A percentile compares a stretch with the other conserved stretches of the same genome.
Evolutionary conservation across 53 echinoderm and acorn worm genomes (phyloP).

Genomic region (Pentamera pediparva): DNA sequence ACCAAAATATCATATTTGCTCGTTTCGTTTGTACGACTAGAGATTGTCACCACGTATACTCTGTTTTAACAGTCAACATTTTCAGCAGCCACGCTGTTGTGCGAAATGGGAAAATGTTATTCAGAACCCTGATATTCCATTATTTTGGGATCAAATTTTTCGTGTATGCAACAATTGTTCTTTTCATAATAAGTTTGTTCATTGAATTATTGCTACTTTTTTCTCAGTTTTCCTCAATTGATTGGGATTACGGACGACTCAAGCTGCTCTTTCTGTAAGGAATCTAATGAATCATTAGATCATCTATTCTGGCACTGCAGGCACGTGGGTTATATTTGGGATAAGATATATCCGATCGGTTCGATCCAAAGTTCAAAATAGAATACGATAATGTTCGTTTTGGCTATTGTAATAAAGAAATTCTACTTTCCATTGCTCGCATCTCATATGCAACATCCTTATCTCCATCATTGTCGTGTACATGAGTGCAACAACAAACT

Average conservation of each 20-base stretch:
- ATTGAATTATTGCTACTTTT: background rate
- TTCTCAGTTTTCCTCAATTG: background rate
- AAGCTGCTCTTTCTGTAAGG: background rate
- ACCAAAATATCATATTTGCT: too few relatives aligned
- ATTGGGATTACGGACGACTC: background rate
- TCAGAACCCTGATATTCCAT: background rate
- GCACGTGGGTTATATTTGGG: background rate
- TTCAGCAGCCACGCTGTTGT: background rate
- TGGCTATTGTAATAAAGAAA: too few relatives aligned
- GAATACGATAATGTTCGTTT: too few relatives aligned
- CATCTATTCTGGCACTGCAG: constrained; percentile 12
- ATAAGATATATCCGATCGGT: background rate
- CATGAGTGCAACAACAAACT: too few relatives aligned
- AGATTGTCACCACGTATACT: background rate
- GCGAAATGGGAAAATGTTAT: background rate
- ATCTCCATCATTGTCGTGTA: too few relatives aligned
- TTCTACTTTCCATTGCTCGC: too few relatives aligned
- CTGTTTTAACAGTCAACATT: background rate
- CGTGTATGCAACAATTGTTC: background rate
- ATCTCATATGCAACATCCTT: too few relatives aligned
- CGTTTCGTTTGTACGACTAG: background rate
- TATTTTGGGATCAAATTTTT: too few relatives aligned
- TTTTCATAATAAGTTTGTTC: background rate
- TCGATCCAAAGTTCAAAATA: too few relatives aligned
- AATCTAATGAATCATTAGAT: background rate